Conservation (phyloP, 2,113 vertebrate genomes). For the Dasyornis broadbenti region DNA sequence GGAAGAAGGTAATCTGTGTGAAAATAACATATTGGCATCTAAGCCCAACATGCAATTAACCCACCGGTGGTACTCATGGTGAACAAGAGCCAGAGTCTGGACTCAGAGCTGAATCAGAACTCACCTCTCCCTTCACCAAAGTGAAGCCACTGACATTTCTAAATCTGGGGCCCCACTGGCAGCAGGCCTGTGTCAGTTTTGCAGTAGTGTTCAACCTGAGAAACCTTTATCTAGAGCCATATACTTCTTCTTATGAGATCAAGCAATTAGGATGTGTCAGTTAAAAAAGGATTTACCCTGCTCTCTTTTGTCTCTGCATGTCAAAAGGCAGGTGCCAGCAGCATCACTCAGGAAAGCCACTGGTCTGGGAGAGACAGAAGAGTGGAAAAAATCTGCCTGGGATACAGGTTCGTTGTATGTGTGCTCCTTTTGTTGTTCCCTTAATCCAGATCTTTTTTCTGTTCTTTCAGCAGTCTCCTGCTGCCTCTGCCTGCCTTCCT, state of each 20-base stretch:
- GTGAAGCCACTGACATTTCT: not conserved
- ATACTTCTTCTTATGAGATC: not conserved
- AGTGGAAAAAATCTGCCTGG: not conserved
- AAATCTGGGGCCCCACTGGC: not conserved
- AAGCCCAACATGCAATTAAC: not conserved
- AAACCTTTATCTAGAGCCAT: not conserved
- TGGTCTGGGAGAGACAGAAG: not conserved
- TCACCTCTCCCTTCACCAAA: not conserved
- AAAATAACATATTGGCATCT: not conserved
- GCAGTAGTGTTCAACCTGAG: not conserved
- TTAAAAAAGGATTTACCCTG: not conserved
- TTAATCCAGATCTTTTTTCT: not conserved
- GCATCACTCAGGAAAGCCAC: not conserved
- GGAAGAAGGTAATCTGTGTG: not conserved
- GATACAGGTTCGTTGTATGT: not conserved
- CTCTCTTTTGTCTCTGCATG: not conserved
- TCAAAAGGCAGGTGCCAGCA: not conserved
- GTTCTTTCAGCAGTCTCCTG: not conserved
- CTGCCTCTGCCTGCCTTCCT: not conserved
- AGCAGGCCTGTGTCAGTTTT: not conserved
- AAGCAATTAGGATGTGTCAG: not conserved
- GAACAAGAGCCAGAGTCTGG: not conserved
- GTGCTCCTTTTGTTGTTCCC: not conserved
- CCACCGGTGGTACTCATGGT: not conserved
- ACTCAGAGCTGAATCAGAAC: not conserved